Base-by-base conservation (phyloP, 2,113 vertebrate genomes). In the Sisor rabdophorus region DNA sequence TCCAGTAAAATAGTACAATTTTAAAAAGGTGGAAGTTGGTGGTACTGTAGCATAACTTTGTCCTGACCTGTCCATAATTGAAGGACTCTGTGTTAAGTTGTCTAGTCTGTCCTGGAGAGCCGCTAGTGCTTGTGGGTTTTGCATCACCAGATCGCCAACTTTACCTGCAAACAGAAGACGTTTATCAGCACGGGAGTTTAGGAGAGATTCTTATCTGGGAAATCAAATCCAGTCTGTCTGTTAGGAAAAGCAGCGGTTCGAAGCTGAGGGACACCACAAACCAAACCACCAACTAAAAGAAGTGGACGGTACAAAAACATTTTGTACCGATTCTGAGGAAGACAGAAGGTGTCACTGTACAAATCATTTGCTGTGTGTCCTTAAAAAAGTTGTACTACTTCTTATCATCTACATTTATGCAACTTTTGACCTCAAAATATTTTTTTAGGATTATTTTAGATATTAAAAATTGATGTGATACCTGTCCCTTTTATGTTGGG, bases 91-190 rank as follows among this genome's bases (percentile, higher is more conserved):
- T 71, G 83, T 79, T 58, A 79, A 36, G 32, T 64, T 83, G 83
- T 86, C 83, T 52, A 82, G 40, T 78, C 82, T 80, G 74, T 86
- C 85, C 68, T 85, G 85, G 79, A 81, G 76, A 61, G 83, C 81
- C 24, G 80, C 82, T 74, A 85, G 48, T 2, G 80, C 83, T 69
- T 84, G 83, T 47, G 85, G 83, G 64, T 81, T 83, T 79, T 83
- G 82, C 78, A 82, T 82, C 24, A 78, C 83, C 80, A 84, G 83
- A 78, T 83, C 79, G 4, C 78, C 77, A 44, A 79, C 78, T 53
- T 83, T 86, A 77, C 81, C 85, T 86, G 61, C 36, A 75, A 56
- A 53, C 55, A 76, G 16, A 75, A 15, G 36, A 20, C 15, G 15
- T 63, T 72, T 59, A 58, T 19, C 26, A 79, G 69, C 32, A 67